These are phyloP conservation scores for Zalophus californianus DNA, from an alignment of 2,797 vertebrate genomes.

Conservation along the genomic window DNA sequence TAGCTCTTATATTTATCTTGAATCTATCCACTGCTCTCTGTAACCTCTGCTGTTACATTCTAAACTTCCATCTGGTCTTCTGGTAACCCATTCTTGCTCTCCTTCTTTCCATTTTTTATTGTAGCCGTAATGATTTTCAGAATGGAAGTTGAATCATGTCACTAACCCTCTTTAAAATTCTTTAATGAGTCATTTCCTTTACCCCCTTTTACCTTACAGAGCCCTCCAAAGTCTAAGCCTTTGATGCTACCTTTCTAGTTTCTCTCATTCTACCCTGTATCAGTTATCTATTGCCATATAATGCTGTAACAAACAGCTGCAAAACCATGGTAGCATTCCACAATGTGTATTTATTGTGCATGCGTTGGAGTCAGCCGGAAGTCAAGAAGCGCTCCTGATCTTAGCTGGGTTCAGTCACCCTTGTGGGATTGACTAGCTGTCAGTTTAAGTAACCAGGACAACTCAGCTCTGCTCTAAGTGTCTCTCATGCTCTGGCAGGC, in stretches of 20 bases:
- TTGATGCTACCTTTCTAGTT: neutral
- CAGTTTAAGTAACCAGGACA: neutral
- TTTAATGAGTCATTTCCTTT: slow-evolving; percentile 27
- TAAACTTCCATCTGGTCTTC: neutral
- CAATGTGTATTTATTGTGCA: neutral
- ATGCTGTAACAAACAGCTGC: neutral
- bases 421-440: neutral
- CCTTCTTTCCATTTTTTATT: slow-evolving; percentile 45
- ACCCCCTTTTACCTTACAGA: neutral
- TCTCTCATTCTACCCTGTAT: neutral
- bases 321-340: neutral
- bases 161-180: slow-evolving; percentile 20
- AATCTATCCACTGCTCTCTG: neutral
- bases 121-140: slow-evolving; percentile 39
- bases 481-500: neutral
- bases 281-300: neutral
- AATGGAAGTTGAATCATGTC: slow-evolving; percentile 30
- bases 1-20: neutral
- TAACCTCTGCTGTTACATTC: neutral
- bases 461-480: neutral
- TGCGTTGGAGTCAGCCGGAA: neutral
- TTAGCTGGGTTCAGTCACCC: neutral
- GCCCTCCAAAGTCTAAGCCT: neutral
- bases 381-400: neutral
- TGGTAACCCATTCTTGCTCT: neutral